phyloP scores from a whole-genome alignment of 2,888 invertebrate genomes.

The Thalpophila matura region DNA sequence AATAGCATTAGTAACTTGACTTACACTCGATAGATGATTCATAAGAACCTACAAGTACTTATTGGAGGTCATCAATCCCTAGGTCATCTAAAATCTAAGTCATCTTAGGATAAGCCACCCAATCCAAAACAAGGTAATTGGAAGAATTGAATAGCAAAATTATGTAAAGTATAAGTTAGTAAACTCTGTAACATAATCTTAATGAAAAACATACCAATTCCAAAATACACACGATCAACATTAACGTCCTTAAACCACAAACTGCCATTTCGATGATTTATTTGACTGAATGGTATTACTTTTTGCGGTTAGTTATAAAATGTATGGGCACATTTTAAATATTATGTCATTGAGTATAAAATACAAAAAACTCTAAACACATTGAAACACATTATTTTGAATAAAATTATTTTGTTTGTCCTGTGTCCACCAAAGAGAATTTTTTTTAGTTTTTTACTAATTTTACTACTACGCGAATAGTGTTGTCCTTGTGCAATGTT shows the following conservation, averaged over 20 bases:
- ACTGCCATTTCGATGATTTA: constrained; percentile 81
- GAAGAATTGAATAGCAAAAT: background rate
- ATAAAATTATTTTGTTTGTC: background rate
- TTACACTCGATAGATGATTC: constrained; percentile 20
- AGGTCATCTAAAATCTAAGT: constrained; percentile 15
- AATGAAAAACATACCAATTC: constrained; percentile 79
- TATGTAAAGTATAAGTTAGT: background rate
- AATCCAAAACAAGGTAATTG: background rate
- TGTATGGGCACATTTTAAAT: constrained; percentile 38
- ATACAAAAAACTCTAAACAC: background rate
- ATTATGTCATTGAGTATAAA: constrained; percentile 41
- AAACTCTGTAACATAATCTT: background rate
- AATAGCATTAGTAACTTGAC: constrained; percentile 9
- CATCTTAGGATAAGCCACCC: background rate
- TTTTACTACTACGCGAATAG: too few relatives aligned
- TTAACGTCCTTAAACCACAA: constrained; percentile 85
- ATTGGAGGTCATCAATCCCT: constrained; percentile 36
- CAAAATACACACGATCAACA: constrained; percentile 86
- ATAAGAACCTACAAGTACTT: constrained; percentile 9
- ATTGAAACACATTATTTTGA: constrained; percentile 31
- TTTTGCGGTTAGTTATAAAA: constrained; percentile 21
- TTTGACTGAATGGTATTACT: constrained; percentile 11
- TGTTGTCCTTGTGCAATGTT: constrained; percentile 5
- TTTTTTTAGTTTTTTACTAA: background rate
- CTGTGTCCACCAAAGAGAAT: constrained; percentile 22